These are phyloP conservation scores for Andrena fulva DNA, from an alignment of 2,888 invertebrate genomes.

Conservation along the genomic window DNA sequence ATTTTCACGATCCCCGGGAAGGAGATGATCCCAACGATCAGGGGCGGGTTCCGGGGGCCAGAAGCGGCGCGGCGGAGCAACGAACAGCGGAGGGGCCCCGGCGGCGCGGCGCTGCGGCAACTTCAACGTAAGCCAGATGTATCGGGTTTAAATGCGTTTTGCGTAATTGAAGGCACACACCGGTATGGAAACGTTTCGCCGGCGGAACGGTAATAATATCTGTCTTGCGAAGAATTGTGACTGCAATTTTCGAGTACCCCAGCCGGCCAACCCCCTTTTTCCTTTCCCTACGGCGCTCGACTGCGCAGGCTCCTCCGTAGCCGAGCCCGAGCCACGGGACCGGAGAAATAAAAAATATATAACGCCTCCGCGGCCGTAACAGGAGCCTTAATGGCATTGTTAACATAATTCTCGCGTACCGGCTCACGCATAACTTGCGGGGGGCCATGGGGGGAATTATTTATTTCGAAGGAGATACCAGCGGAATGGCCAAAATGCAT, in stretches of 20 bases:
- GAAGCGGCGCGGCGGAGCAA: not conserved
- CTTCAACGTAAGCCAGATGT: constrained; percentile 59
- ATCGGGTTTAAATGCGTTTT: constrained; percentile 78
- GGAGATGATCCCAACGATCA: constrained; percentile 58
- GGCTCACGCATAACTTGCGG: constrained; percentile 65
- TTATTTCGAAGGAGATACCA: constrained; percentile 59
- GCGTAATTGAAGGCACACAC: constrained; percentile 77
- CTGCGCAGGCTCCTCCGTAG: constrained; percentile 12
- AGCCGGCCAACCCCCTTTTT: constrained; percentile 22
- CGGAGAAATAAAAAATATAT: constrained; percentile 64
- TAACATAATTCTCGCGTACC: constrained; percentile 73
- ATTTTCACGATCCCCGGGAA: constrained; percentile 57
- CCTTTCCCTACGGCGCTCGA: constrained; percentile 26
- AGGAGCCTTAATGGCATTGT: constrained; percentile 75
- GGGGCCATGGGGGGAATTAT: constrained; percentile 63
- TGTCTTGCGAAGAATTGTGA: constrained; percentile 80
- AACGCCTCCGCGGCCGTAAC: constrained; percentile 66
- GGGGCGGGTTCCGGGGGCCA: not conserved
- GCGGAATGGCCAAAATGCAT: constrained; percentile 50
- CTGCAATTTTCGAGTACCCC: constrained; percentile 78
- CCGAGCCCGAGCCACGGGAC: constrained; percentile 9
- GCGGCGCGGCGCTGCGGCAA: not conserved
- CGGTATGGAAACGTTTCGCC: constrained; percentile 71
- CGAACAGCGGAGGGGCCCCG: not conserved
- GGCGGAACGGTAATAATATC: constrained; percentile 77